Evolutionary conservation across 2,113 vertebrate species (phyloP), one percentile per base, ranked within the genome.

Genomic region (Haemorhous mexicanus): DNA sequence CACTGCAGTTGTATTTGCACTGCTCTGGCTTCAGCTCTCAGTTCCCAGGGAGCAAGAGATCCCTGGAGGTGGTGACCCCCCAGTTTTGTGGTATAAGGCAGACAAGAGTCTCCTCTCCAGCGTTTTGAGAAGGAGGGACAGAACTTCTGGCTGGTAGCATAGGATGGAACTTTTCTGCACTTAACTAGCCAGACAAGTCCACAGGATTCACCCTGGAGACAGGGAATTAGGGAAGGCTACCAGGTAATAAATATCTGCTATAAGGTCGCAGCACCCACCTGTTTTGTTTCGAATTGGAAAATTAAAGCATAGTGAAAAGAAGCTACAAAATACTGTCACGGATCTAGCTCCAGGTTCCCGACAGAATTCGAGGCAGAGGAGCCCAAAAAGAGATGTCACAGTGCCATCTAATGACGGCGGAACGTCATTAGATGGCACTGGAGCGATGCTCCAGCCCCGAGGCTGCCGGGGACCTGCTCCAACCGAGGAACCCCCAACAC

Each of bases 341-440:
- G 21, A 12, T 63, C 39, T n/a, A 35, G 33, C 24, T 8, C 19
- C 61, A 30, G 15, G 33, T 6, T 77, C 28, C 46, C 55, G 14
- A 33, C 1, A 37, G 43, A 23, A 53, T 21, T 33, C 20, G 16
- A 78, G 39, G 23, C 8, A 8, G 53, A 90, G 24, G 37, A 44
- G 28, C 39, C 22, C 76, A 69, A 86, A 93, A 81, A 84, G 56
- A 92, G 76, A 66, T 94, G 79, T 63, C 88, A 74, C 69, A 95
- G 56, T 95, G 96, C 95, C 97, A 97, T 93, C 96, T 97, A 91
- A 86, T 85, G 97, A 84, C 23, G 0, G 6, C 33, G 13, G 14
- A n/a, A n/a, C n/a, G n/a, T n/a, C n/a, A n/a, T n/a, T n/a, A n/a
- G n/a, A n/a, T n/a, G n/a, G n/a, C n/a, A n/a, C n/a, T 7, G 16